Base-by-base conservation (phyloP, 2,888 invertebrate genomes). In the Notodonta dromedarius region DNA sequence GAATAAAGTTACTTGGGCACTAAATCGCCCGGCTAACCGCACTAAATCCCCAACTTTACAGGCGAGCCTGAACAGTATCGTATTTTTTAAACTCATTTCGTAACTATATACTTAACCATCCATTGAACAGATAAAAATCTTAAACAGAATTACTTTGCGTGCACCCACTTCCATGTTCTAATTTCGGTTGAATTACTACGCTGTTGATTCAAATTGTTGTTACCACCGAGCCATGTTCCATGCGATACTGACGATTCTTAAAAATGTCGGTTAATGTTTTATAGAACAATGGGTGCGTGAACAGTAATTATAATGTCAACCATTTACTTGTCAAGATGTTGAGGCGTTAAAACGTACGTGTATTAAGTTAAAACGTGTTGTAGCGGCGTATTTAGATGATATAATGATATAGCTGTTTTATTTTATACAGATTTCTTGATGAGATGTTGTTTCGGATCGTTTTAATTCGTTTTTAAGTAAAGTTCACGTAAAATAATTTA, bases 51-150 rank as follows among this genome's bases (percentile, higher is more conserved):
- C 62, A 63, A 66, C 60, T 65, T 66, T 58, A 60, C 62, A 56
- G 44, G 64, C 68, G 71, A 84, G 85, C 79, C 83, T 83, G 82
- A 78, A 77, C 63, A 71, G 68, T 80, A 80, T 79, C 77, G 81
- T 83, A 80, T 82, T 85, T 85, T 88, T 87, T 82, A 80, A 83
- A 86, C 81, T 80, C 78, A 84, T 86, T 89, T 84, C 85, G 85
- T 87, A 86, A 88, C 86, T 80, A 85, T 86, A 89, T 81, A 85
- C 86, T 88, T 86, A 89, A 88, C 89, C 87, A 90, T 88, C 89
- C 88, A 91, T 90, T 90, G 91, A 85, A 83, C 86, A 89, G 91
- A 91, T 91, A 89, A 85, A 76, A 77, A 91, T 91, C 91, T 88
- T 72, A 77, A 80, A 82, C 77, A 79, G 80, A 86, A 85, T 84